Evolutionary conservation across 2,113 vertebrate species (phyloP).

Genomic region (Eulacestoma nigropectus): DNA sequence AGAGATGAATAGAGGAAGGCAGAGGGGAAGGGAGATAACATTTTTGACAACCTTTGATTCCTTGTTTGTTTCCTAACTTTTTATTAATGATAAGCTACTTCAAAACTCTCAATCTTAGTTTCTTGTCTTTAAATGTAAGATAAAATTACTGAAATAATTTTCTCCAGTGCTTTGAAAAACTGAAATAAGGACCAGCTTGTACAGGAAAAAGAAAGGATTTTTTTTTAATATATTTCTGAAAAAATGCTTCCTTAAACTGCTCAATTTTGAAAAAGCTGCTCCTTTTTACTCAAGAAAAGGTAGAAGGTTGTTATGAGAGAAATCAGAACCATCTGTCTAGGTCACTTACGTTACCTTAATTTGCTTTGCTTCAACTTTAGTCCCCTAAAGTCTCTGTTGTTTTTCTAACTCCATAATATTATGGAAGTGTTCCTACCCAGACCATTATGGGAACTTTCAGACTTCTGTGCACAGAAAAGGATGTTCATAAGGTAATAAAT

Average conservation of each 20-base stretch:
- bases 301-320: neutral
- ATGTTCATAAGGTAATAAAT: neutral
- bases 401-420: neutral
- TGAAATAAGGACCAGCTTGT: neutral
- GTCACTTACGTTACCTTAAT: neutral
- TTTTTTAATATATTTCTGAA: neutral
- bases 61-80: neutral
- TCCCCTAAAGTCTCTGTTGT: neutral
- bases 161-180: neutral
- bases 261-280: neutral
- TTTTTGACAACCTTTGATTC: neutral
- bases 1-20: neutral
- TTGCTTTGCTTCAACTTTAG: neutral
- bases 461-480: neutral
- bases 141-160: neutral
- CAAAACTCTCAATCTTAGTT: neutral
- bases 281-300: neutral
- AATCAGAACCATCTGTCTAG: neutral
- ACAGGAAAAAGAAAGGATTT: neutral
- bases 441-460: neutral
- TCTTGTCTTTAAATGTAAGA: neutral
- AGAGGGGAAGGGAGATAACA: neutral
- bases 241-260: neutral
- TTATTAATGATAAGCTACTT: neutral
- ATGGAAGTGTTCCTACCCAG: neutral